These are phyloP conservation scores for Liparis tanakae DNA, from an alignment of 2,797 vertebrate species.

Conservation along the genomic window DNA sequence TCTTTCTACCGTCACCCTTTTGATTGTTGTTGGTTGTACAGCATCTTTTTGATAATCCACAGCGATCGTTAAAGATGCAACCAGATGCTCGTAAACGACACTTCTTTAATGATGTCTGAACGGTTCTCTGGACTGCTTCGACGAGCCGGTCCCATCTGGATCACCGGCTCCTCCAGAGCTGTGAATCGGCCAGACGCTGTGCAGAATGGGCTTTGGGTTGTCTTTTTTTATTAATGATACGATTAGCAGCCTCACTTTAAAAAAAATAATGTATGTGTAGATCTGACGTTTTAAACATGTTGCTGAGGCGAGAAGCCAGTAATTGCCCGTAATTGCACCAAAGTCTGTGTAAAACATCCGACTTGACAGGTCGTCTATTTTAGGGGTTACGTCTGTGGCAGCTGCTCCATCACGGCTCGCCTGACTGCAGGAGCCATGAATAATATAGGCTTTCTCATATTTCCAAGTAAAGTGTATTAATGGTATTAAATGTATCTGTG, in stretches of 20 bases:
- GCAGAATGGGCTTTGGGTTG: constrained; percentile 1
- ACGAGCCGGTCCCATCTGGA: constrained; percentile 36
- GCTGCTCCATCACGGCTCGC: constrained; percentile 4
- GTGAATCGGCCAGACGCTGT: neutral
- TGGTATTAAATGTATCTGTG: neutral
- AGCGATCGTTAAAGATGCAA: constrained; percentile 5
- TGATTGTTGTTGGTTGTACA: neutral
- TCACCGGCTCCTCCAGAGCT: constrained; percentile 31
- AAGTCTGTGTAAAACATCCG: constrained; percentile 10
- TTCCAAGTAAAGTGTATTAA: constrained; percentile 22
- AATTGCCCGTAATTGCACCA: constrained; percentile 7
- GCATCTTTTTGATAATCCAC: neutral
- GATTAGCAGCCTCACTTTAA: neutral
- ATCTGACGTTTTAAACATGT: neutral
- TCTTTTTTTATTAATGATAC: constrained; percentile 16
- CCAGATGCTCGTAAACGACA: constrained; percentile 6
- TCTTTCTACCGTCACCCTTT: constrained; percentile 3
- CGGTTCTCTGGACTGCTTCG: constrained; percentile 23
- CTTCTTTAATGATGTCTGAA: constrained; percentile 3
- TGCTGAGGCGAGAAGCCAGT: constrained; percentile 5
- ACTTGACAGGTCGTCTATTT: constrained; percentile 15
- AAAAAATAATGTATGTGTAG: neutral
- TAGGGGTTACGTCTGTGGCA: neutral
- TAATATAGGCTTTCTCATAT: constrained; percentile 38
- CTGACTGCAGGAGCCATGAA: constrained; percentile 19